Percentiles rank a stretch among this genome's conserved stretches.
phyloP scores from a whole-genome alignment of 2,888 invertebrate genomes.

The Sisyra terminalis region DNA sequence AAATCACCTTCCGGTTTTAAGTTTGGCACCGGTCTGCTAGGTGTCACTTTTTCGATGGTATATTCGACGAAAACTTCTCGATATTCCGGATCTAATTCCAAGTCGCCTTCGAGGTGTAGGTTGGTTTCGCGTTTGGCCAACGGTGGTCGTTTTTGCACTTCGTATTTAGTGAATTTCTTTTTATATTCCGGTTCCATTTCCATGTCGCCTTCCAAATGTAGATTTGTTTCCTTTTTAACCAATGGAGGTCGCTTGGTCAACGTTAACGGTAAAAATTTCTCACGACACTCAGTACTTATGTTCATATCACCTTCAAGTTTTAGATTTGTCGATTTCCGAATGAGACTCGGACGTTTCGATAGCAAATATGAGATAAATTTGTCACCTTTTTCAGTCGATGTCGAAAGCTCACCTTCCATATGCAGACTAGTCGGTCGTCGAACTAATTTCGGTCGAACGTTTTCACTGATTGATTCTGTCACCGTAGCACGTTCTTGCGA shows the following conservation, averaged over 20 bases:
- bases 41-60: conserved; percentile 16
- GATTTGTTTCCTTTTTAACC: conserved; percentile 25
- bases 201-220: conserved; percentile 31
- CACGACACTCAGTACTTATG: conserved; percentile 26
- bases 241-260: conserved; percentile 26
- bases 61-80: conserved; percentile 9
- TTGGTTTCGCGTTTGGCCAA: conserved; percentile 15
- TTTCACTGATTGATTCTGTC: too few species aligned
- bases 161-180: conserved; percentile 20
- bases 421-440: conserved; percentile 28
- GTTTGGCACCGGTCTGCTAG: conserved; percentile 19
- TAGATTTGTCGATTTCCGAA: conserved; percentile 27
- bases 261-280: conserved; percentile 26
- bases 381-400: conserved; percentile 22
- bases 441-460: conserved; percentile 23
- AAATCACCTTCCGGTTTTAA: conserved; percentile 14
- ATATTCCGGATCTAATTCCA: conserved; percentile 27
- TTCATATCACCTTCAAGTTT: conserved; percentile 30
- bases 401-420: conserved; percentile 28
- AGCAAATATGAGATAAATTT: conserved; percentile 20
- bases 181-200: conserved; percentile 28
- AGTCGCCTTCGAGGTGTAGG: conserved; percentile 17
- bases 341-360: conserved; percentile 25
- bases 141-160: conserved; percentile 26
- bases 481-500: too few species aligned